Evolutionary conservation across 2,113 vertebrate species (phyloP).

Genomic region (Prunella himalayana): DNA sequence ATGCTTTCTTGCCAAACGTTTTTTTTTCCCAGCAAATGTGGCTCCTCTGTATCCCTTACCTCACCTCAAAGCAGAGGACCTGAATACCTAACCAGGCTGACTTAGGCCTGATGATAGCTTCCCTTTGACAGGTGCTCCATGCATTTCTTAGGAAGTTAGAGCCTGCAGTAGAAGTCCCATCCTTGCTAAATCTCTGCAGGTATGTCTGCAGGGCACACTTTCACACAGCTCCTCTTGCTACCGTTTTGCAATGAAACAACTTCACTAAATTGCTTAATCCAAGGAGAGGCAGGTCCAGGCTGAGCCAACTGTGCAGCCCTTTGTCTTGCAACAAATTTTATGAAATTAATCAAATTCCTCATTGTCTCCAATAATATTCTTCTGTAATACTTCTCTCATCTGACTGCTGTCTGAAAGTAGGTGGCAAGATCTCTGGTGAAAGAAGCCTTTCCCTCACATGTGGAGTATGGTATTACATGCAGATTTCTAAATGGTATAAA

Average conservation of each 20-base stretch:
- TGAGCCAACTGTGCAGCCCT: not conserved
- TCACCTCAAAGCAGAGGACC: not conserved
- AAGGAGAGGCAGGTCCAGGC: not conserved
- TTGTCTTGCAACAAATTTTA: not conserved
- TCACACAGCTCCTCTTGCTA: not conserved
- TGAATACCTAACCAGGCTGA: not conserved
- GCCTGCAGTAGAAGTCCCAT: not conserved
- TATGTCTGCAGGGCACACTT: not conserved
- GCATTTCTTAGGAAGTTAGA: not conserved
- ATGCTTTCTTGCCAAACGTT: not conserved
- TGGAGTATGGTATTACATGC: not conserved
- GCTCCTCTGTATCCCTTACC: not conserved
- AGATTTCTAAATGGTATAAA: not conserved
- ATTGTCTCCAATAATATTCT: not conserved
- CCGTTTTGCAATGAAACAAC: not conserved
- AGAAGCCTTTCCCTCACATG: not conserved
- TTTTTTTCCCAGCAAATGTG: not conserved
- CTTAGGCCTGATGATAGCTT: not conserved
- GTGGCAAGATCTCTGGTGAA: not conserved
- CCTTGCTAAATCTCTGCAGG: not conserved
- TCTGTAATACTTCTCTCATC: not conserved
- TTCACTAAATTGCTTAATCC: rapidly evolving
- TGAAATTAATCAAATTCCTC: not conserved
- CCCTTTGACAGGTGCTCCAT: not conserved
- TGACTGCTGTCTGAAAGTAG: not conserved